Evolutionary conservation across 1,140 invertebrate genomes (phyloP).

Genomic region (Drosophila subobscura): DNA sequence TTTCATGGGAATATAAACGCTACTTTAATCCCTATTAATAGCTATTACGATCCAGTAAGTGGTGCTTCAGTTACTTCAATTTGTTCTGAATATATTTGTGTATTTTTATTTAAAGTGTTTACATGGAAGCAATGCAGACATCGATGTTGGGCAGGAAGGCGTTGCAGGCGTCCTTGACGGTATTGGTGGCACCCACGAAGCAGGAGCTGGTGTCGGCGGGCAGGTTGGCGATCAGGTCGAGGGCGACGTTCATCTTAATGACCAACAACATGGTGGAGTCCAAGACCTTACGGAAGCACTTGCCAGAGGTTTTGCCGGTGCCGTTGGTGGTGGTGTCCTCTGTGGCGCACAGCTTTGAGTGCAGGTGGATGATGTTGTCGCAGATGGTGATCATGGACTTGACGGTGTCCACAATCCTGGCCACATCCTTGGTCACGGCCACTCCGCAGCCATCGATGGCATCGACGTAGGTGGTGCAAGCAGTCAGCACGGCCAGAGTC

Average conservation of each 20-base stretch:
- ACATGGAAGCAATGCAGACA: conserved; percentile 34
- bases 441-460: conserved; percentile 38
- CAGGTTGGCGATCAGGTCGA: conserved; percentile 37
- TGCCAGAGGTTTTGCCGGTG: background rate
- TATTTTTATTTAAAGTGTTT: conserved; percentile 1
- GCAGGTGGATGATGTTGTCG: conserved; percentile 37
- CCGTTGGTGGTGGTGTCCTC: background rate
- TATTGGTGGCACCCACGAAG: conserved; percentile 44
- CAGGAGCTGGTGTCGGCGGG: conserved; percentile 42
- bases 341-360: conserved; percentile 30
- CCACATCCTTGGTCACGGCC: conserved; percentile 47
- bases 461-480: conserved; percentile 45
- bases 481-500: conserved; percentile 21
- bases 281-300: conserved; percentile 43
- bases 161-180: conserved; percentile 29
- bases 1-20: too few relatives aligned
- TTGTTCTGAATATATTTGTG: too few relatives aligned
- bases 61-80: too few relatives aligned
- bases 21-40: too few relatives aligned
- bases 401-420: conserved; percentile 28
- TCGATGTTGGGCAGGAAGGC: conserved; percentile 45
- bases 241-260: conserved; percentile 27
- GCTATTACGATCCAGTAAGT: too few relatives aligned
- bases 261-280: conserved; percentile 27
- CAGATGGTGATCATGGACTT: conserved; percentile 36